These are phyloP conservation scores for Prionace glauca DNA, from an alignment of 2,797 vertebrate genomes.

Conservation along the genomic window DNA sequence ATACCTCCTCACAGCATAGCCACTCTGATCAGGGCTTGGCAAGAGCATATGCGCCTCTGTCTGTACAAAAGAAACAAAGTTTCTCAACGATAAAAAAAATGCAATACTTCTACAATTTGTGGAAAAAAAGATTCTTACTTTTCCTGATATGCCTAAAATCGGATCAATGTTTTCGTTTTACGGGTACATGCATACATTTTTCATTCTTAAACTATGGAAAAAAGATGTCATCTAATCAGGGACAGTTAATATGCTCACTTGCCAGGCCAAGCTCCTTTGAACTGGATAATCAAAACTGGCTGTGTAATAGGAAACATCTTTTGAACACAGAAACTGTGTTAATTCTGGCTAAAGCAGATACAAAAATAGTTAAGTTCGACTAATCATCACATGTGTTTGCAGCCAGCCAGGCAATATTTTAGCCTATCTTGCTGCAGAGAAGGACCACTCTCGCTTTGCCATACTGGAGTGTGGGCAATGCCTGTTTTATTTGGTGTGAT, in stretches of 20 bases:
- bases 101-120: neutral
- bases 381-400: slow-evolving; percentile 39
- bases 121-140: neutral
- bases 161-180: slow-evolving; percentile 43
- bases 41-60: neutral
- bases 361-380: slow-evolving; percentile 38
- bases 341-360: slow-evolving; percentile 41
- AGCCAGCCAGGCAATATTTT: slow-evolving; percentile 38
- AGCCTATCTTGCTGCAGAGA: neutral
- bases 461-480: neutral
- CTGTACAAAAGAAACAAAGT: slow-evolving; percentile 23
- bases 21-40: slow-evolving; percentile 35
- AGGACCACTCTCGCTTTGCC: neutral
- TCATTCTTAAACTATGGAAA: slow-evolving; percentile 47
- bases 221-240: slow-evolving; percentile 50
- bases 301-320: slow-evolving; percentile 43
- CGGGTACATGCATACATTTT: slow-evolving; percentile 45
- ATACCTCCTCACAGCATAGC: slow-evolving; percentile 37
- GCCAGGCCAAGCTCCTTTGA: slow-evolving; percentile 41
- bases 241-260: slow-evolving; percentile 43
- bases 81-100: slow-evolving; percentile 11
- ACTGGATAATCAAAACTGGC: slow-evolving; percentile 40
- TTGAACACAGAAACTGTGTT: slow-evolving; percentile 41
- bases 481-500: neutral
- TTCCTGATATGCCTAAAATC: slow-evolving; percentile 15